Conservation (phyloP, 2,888 invertebrate genomes). For the Mesorhabditis belari region DNA sequence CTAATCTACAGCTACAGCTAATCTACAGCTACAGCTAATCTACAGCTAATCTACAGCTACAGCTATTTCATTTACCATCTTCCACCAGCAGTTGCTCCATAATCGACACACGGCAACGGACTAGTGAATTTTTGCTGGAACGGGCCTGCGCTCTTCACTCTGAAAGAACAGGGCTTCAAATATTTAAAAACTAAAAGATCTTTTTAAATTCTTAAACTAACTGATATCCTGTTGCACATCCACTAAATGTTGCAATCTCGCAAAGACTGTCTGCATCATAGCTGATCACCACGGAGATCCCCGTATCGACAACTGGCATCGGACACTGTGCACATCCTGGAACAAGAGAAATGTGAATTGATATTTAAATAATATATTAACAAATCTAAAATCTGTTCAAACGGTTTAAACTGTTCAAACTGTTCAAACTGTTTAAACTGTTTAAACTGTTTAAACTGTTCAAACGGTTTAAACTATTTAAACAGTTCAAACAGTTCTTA, state of each 20-base stretch:
- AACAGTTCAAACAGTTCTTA: too few species aligned
- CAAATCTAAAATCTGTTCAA: too few species aligned
- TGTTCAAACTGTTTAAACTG: too few species aligned
- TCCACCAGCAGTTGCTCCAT: not conserved
- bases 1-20: too few species aligned
- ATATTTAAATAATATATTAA: too few species aligned
- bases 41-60: too few species aligned
- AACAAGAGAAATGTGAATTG: too few species aligned
- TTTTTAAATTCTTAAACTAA: not conserved
- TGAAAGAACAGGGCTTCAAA: not conserved
- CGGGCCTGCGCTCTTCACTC: not conserved
- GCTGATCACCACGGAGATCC: not conserved
- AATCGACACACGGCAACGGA: not conserved
- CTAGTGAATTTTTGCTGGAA: not conserved
- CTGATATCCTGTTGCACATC: not conserved
- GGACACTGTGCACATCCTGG: not conserved
- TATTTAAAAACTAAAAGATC: not conserved
- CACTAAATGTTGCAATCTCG: not conserved
- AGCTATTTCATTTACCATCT: not conserved
- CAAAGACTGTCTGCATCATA: not conserved
- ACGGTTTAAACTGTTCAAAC: too few species aligned
- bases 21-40: too few species aligned
- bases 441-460: too few species aligned
- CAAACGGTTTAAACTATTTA: too few species aligned
- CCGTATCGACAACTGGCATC: not conserved